Evolutionary conservation across 2,888 invertebrate genomes (phyloP).

Genomic region (Podabrus alpinus): DNA sequence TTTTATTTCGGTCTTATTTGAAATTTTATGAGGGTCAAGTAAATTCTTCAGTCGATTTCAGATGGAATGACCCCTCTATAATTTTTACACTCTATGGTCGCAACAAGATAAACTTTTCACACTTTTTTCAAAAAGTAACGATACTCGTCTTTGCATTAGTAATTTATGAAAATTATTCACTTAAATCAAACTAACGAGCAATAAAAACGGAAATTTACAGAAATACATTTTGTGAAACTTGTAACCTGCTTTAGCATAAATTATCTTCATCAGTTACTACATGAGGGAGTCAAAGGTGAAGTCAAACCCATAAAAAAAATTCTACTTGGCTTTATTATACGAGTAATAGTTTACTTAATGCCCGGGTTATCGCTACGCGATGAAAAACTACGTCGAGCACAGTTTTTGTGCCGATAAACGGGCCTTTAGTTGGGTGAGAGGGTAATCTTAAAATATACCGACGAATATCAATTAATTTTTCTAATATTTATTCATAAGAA

Average conservation of each 20-base stretch:
- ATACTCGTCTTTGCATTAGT: not conserved
- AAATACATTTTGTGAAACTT: not conserved
- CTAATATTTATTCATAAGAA: not conserved
- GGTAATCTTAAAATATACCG: too few species aligned
- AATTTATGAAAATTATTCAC: not conserved
- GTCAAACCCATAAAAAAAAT: conserved; percentile 14
- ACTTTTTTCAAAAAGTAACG: not conserved
- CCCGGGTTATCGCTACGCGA: not conserved
- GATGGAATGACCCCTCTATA: too few species aligned
- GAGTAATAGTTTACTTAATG: conserved; percentile 10
- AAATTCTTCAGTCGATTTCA: too few species aligned
- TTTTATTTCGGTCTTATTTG: too few species aligned
- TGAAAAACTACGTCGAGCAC: too few species aligned
- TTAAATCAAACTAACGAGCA: not conserved
- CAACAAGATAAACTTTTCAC: not conserved
- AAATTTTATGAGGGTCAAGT: too few species aligned
- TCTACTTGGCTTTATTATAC: conserved; percentile 12
- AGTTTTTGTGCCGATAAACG: not conserved
- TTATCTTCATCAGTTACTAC: not conserved
- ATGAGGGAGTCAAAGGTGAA: conserved; percentile 37
- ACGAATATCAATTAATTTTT: not conserved
- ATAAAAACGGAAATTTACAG: not conserved
- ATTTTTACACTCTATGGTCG: too few species aligned
- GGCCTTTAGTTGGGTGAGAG: not conserved
- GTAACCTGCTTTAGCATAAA: not conserved